Conservation (phyloP, 2,888 invertebrate genomes). For the Macropis europaea region DNA sequence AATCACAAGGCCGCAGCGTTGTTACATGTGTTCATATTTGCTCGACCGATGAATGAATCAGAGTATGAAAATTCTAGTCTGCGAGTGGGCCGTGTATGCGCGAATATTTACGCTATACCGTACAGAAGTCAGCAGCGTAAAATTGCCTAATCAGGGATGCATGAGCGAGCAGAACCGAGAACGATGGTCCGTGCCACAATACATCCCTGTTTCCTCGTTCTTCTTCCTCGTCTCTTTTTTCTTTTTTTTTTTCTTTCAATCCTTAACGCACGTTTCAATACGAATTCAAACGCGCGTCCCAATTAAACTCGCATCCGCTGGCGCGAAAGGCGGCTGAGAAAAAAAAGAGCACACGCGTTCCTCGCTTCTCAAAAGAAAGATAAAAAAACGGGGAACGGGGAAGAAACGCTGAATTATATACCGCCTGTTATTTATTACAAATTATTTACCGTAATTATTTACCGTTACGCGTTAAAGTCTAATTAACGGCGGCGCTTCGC, state of each 20-base stretch:
- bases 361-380: no score
- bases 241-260: neutral
- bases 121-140: slow-evolving; percentile 55
- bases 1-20: neutral
- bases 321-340: neutral
- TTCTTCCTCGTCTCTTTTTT: no score
- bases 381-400: no score
- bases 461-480: slow-evolving; percentile 19
- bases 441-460: slow-evolving; percentile 4
- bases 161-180: slow-evolving; percentile 26
- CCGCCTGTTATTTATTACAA: neutral
- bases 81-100: neutral
- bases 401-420: neutral
- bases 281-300: no score
- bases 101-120: slow-evolving; percentile 43
- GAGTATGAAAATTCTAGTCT: slow-evolving; percentile 28
- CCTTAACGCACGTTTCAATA: no score
- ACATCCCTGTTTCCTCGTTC: no score
- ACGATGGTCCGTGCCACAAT: slow-evolving; percentile 10
- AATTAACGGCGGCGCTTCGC: neutral
- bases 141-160: slow-evolving; percentile 58
- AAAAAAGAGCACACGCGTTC: no score
- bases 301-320: neutral
- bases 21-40: neutral
- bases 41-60: slow-evolving; percentile 28